phyloP scores from a whole-genome alignment of 2,888 invertebrate genomes.

The Teleogryllus oceanicus region DNA sequence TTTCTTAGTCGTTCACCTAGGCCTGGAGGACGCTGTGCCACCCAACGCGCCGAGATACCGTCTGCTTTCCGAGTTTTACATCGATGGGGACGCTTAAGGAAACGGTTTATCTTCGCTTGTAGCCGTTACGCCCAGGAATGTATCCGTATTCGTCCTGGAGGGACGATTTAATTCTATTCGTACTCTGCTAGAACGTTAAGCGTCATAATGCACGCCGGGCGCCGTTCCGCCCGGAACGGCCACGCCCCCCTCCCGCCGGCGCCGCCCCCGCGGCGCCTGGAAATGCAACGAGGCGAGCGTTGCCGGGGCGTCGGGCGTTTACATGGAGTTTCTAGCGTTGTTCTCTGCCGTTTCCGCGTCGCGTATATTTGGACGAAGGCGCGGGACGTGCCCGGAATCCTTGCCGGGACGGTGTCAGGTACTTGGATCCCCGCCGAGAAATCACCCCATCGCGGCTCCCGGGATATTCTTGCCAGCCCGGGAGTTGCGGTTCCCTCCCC shows the following conservation, averaged over 20 bases:
- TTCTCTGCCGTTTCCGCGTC: slow-evolving; percentile 18
- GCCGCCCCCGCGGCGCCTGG: too few relatives aligned
- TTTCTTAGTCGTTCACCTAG: neutral
- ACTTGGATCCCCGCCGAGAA: slow-evolving; percentile 18
- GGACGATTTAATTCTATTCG: slow-evolving; percentile 9
- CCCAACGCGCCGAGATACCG: neutral
- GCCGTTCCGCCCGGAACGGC: neutral
- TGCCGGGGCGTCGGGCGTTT: neutral
- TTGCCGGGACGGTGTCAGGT: slow-evolving; percentile 1
- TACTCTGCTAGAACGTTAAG: neutral
- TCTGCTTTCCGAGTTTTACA: neutral
- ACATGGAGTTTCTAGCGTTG: slow-evolving; percentile 18
- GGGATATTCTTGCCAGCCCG: slow-evolving; percentile 9
- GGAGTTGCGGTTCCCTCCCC: neutral
- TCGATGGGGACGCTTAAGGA: slow-evolving; percentile 2
- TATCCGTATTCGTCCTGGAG: slow-evolving; percentile 2
- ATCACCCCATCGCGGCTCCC: slow-evolving; percentile 8
- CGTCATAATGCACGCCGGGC: neutral
- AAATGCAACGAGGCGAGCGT: too few relatives aligned
- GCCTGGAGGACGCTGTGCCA: neutral
- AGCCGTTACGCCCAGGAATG: slow-evolving; percentile 18
- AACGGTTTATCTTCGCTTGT: neutral
- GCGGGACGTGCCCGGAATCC: neutral
- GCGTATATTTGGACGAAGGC: slow-evolving; percentile 18
- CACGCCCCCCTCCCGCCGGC: too few relatives aligned